Conservation (phyloP, 1,140 invertebrate genomes). For the Drosophila miranda region DNA sequence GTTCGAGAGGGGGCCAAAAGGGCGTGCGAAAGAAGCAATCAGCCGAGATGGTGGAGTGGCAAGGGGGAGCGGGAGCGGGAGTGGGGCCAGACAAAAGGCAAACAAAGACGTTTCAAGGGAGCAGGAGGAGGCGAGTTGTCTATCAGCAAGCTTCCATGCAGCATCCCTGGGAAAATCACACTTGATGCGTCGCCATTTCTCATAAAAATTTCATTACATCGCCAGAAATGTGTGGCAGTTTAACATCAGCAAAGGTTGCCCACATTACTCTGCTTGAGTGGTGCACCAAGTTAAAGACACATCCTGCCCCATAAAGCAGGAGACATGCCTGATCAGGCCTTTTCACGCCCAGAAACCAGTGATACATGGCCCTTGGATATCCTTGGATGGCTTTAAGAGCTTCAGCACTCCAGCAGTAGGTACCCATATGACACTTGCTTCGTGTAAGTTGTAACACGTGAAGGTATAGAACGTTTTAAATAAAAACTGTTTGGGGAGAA, state of each 20-base stretch:
- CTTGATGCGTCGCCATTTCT: constrained; percentile 58
- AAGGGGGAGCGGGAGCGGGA: background rate
- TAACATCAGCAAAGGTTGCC: constrained; percentile 17
- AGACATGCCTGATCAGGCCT: background rate
- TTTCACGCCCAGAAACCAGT: constrained; percentile 7
- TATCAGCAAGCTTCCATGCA: constrained; percentile 49
- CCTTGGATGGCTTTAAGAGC: too few species aligned
- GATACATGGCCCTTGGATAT: too few species aligned
- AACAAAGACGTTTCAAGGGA: constrained; percentile 50
- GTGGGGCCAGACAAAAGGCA: constrained; percentile 44
- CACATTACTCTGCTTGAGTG: constrained; percentile 15
- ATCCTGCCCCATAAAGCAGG: background rate
- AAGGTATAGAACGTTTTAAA: too few species aligned
- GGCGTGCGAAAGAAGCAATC: constrained; percentile 60
- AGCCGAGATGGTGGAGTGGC: constrained; percentile 7
- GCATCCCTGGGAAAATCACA: constrained; percentile 43
- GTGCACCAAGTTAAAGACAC: background rate
- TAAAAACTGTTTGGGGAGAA: too few species aligned
- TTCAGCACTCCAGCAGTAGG: too few species aligned
- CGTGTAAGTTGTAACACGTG: too few species aligned
- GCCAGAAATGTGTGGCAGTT: constrained; percentile 21
- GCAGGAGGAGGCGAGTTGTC: background rate
- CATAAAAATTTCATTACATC: constrained; percentile 67
- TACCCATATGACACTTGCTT: too few species aligned
- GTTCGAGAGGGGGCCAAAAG: constrained; percentile 4